Conservation (phyloP, 2,113 vertebrate genomes). For the Tetrao urogallus region DNA sequence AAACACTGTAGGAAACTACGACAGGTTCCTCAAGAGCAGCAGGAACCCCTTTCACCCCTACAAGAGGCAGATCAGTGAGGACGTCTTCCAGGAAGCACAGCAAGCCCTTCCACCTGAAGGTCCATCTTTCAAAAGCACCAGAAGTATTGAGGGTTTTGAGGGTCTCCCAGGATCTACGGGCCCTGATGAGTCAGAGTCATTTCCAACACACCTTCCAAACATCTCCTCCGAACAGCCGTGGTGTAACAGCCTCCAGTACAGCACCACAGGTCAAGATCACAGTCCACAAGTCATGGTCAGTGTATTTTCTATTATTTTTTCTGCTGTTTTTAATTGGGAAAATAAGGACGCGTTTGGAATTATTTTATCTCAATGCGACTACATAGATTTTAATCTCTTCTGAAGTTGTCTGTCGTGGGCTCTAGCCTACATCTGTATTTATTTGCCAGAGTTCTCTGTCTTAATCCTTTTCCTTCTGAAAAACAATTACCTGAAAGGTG, state of each 20-base stretch:
- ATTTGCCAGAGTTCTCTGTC: not conserved
- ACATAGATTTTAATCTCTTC: accelerated
- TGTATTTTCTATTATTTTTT: not conserved
- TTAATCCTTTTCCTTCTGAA: not conserved
- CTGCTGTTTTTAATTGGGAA: accelerated
- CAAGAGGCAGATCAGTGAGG: conserved; percentile 83
- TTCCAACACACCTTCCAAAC: conserved; percentile 53
- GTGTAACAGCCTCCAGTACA: conserved; percentile 75
- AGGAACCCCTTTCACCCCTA: conserved; percentile 87
- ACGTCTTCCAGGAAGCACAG: conserved; percentile 73
- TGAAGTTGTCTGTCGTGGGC: not conserved
- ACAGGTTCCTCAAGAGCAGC: conserved; percentile 72
- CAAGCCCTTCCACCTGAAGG: conserved; percentile 68
- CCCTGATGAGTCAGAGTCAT: conserved; percentile 65
- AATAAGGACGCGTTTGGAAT: not conserved
- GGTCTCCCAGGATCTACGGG: conserved; percentile 34
- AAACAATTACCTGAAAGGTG: not conserved
- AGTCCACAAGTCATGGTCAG: conserved; percentile 77
- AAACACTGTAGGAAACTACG: conserved; percentile 31
- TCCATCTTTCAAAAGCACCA: conserved; percentile 75
- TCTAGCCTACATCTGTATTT: not conserved
- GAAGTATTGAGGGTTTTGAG: conserved; percentile 73
- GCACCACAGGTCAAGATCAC: conserved; percentile 69
- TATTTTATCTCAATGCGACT: not conserved
- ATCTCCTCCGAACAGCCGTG: conserved; percentile 74